Evolutionary conservation across 2,113 vertebrate species (phyloP).

Genomic region (Vidua macroura): DNA sequence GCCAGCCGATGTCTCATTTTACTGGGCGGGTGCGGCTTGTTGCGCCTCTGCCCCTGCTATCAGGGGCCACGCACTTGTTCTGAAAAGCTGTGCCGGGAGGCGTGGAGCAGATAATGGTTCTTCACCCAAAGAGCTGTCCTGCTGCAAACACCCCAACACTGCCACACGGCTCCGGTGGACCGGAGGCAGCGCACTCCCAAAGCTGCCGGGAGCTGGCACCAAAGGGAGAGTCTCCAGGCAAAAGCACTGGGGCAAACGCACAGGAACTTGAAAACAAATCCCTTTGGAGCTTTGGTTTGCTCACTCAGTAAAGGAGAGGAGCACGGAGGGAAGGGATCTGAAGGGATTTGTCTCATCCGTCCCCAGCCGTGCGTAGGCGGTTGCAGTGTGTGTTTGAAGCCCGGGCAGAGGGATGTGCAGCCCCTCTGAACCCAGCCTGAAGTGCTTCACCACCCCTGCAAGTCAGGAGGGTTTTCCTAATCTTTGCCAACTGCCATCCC

Average conservation of each 20-base stretch:
- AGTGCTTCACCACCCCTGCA: rapidly evolving
- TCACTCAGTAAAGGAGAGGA: background rate
- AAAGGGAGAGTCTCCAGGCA: background rate
- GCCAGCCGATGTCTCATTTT: background rate
- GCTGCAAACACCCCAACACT: background rate
- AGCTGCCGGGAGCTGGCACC: background rate
- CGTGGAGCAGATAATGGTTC: conserved; percentile 29
- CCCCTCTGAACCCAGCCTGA: background rate
- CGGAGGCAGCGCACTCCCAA: background rate
- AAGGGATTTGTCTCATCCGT: rapidly evolving
- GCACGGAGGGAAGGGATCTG: background rate
- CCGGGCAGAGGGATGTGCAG: rapidly evolving
- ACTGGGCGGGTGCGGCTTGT: background rate
- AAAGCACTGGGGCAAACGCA: background rate
- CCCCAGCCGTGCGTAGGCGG: rapidly evolving
- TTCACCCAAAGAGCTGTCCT: background rate
- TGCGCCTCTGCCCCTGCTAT: background rate
- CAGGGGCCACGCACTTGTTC: background rate
- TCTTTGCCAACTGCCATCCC: background rate
- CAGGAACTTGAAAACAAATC: background rate
- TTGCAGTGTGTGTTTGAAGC: background rate
- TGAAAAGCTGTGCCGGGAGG: background rate
- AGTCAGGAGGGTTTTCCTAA: background rate
- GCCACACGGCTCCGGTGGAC: rapidly evolving
- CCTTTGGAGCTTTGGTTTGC: background rate